Evolutionary conservation across 2,888 invertebrate genomes (phyloP), one percentile per base, ranked within the genome.

Genomic region (Aphrophora alni): DNA sequence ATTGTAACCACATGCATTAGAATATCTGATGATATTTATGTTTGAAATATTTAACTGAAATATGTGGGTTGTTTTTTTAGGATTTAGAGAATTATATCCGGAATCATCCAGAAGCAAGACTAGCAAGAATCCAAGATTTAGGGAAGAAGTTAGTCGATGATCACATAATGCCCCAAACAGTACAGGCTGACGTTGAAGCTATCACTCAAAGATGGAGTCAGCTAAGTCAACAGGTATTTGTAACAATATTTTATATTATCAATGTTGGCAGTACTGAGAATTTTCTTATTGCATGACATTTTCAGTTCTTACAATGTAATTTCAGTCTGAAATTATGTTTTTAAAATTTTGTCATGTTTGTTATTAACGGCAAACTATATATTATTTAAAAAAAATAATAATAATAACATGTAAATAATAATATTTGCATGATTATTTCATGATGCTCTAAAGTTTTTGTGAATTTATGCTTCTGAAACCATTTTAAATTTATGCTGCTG

Each of bases 11-110:
- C n/a, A n/a, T n/a, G n/a, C n/a, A n/a, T n/a, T n/a, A n/a, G n/a
- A n/a, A n/a, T n/a, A n/a, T n/a, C n/a, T n/a, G n/a, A n/a, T n/a
- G n/a, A n/a, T n/a, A n/a, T n/a, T n/a, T n/a, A n/a, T n/a, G n/a
- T n/a, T n/a, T n/a, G n/a, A n/a, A n/a, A n/a, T n/a, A n/a, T n/a
- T n/a, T n/a, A n/a, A n/a, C n/a, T n/a, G n/a, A n/a, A n/a, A n/a
- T n/a, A n/a, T n/a, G n/a, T n/a, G n/a, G n/a, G n/a, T n/a, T n/a
- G n/a, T n/a, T n/a, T n/a, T n/a, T n/a, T n/a, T 27, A 96, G 96
- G 95, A 96, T 87, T 89, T 97, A 85, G 97, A 97, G 89, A 94
- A 93, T 88, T 94, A 94, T 87, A 88, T 96, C 80, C 91, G 93
- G 79, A 92, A 93, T 87, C 95, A 94, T 88, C 92, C 94, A 72